Percentiles rank a stretch among this genome's conserved stretches.
phyloP scores from a whole-genome alignment of 2,888 invertebrate species.

The Meiosimyza decipiens region DNA sequence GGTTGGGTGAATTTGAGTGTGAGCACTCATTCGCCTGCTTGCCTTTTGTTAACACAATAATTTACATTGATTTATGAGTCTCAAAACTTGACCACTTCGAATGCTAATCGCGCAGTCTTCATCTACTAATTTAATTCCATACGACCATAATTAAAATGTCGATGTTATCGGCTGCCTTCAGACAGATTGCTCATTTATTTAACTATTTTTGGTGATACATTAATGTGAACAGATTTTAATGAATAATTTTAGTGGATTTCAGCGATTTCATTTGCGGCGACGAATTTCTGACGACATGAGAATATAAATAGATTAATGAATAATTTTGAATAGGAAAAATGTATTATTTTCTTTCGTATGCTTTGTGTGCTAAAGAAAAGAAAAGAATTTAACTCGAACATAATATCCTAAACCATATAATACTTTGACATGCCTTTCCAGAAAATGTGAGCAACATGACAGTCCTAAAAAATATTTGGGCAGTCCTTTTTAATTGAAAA shows the following conservation, averaged over 20 bases:
- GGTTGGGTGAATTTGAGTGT: conserved; percentile 12
- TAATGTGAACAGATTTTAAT: conserved; percentile 13
- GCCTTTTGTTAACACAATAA: conserved; percentile 64
- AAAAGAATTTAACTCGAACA: too few species aligned
- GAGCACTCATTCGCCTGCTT: conserved; percentile 37
- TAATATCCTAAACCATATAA: too few species aligned
- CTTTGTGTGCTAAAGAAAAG: too few species aligned
- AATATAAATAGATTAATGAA: too few species aligned
- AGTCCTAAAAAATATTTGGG: too few species aligned
- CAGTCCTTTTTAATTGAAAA: too few species aligned
- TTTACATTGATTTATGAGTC: conserved; percentile 62
- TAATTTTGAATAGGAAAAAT: too few species aligned
- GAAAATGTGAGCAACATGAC: too few species aligned
- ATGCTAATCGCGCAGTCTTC: conserved; percentile 45
- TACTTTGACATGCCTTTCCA: too few species aligned
- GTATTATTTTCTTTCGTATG: too few species aligned
- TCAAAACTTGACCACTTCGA: conserved; percentile 35
- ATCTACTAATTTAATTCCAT: conserved; percentile 37
- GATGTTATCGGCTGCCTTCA: conserved; percentile 59
- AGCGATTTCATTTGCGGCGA: not conserved
- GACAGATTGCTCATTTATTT: conserved; percentile 61
- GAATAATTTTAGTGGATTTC: conserved; percentile 4
- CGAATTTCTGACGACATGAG: too few species aligned
- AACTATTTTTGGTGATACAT: conserved; percentile 48
- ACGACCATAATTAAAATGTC: conserved; percentile 62